Base-by-base conservation (phyloP, 2,113 vertebrate species). In the Gymnogyps californianus region DNA sequence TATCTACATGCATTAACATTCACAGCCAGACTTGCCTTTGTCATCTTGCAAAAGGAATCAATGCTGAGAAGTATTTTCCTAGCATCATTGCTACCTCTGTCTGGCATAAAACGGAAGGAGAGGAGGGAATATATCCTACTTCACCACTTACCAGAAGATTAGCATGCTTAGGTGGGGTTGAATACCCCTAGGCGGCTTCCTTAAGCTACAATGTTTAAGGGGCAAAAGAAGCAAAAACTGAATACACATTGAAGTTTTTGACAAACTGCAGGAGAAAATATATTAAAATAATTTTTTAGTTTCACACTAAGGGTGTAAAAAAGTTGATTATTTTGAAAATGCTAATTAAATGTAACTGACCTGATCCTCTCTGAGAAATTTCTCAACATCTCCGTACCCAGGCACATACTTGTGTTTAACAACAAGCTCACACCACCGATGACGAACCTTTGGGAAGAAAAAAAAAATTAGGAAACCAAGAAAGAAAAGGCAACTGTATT, bases 361-460 rank as follows among this genome's bases (percentile, higher is more conserved):
- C 98, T 99, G 99, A 74, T 99, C 98, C 25, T 99, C 98, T 95
- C 97, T 97, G 42, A 99, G 98, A 89, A 99, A 99, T 75, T 96
- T 95, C 93, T 99, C 98, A 95, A 99, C 98, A 5, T 99, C 98
- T 89, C 55, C 31, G 16, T 99, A 99, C 0, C 98, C 99, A 34
- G 90, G 79, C 40, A 93, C 80, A 38, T 98, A 95, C 42, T 97
- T 98, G 67, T 99, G 98, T 91, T 99, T 99, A 70, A 99, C 94
- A 52, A 99, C 95, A 88, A 99, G 98, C 88, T 99, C 99, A 97
- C 99, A 99, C 99, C 99, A 99, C 64, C 99, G 99, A 98, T 99
- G 99, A 49, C 98, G 98, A 86, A 99, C 98, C 99, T 99, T 38
- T 24, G 46, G 40, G 61, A 80, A 91, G 5, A 67, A 46, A 75